A percentile compares a stretch with the other conserved stretches of the same genome.
These are phyloP conservation scores for Enoplosus armatus DNA, from an alignment of 2,797 vertebrate species.

Conservation along the genomic window DNA sequence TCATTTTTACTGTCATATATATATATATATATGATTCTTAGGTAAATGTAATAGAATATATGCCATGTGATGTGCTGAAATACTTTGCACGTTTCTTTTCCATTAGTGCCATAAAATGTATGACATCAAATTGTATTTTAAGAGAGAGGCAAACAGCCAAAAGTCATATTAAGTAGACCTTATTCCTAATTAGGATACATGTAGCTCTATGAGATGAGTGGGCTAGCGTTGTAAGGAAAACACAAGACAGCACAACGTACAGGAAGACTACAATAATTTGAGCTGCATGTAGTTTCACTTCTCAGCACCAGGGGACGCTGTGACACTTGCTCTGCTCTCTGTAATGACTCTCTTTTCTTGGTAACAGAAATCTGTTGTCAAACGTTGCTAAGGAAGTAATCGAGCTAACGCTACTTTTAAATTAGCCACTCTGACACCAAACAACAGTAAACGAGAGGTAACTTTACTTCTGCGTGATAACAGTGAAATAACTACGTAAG, in stretches of 20 bases:
- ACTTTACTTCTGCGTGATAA: background rate
- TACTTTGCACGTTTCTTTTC: background rate
- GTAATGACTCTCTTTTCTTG: constrained; percentile 58
- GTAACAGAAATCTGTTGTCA: constrained; percentile 73
- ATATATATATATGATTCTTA: too few species aligned
- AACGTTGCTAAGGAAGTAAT: constrained; percentile 83
- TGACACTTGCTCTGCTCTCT: background rate
- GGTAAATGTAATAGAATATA: background rate
- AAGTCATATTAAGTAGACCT: background rate
- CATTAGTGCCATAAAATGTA: background rate
- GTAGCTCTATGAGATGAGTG: too few species aligned
- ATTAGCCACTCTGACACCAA: constrained; percentile 5
- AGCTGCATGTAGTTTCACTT: background rate
- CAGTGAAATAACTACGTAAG: background rate
- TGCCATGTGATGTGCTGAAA: background rate
- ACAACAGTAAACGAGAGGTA: constrained; percentile 35
- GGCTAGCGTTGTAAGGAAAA: background rate
- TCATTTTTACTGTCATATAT: too few species aligned
- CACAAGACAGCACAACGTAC: background rate
- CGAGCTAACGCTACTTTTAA: constrained; percentile 27
- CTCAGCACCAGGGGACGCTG: constrained; percentile 51
- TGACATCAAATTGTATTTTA: background rate
- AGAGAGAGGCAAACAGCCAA: background rate
- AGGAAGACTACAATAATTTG: background rate
- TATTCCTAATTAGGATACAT: background rate